Evolutionary conservation across 2,888 invertebrate genomes (phyloP).

Genomic region (Mesodorylaimus sp.): DNA sequence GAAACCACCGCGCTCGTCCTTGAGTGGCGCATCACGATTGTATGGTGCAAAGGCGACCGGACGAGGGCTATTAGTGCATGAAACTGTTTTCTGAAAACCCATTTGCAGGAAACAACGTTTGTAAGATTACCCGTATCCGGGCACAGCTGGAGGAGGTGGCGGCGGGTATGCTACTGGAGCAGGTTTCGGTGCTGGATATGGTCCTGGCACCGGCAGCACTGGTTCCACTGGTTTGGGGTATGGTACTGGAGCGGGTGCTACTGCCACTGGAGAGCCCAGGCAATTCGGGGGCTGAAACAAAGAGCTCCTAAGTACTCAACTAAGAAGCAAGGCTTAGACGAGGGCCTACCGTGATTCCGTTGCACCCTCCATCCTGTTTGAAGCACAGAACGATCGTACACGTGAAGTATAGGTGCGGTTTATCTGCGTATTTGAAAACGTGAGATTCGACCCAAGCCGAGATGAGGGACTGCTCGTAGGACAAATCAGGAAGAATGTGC

Average conservation of each 20-base stretch:
- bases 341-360: constrained; percentile 21
- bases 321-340: not conserved
- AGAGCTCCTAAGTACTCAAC: not conserved
- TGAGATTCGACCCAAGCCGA: constrained; percentile 20
- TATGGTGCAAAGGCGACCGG: not conserved
- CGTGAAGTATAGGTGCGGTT: constrained; percentile 26
- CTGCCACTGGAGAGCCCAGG: not conserved
- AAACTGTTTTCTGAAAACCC: not conserved
- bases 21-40: constrained; percentile 1
- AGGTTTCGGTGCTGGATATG: not conserved
- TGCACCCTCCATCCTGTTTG: constrained; percentile 27
- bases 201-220: not conserved
- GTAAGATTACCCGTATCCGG: not conserved
- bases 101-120: not conserved
- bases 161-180: not conserved
- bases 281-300: not conserved
- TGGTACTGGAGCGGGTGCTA: not conserved
- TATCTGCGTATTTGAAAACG: constrained; percentile 29
- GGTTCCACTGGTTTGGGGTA: not conserved
- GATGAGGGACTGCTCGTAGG: constrained; percentile 15
- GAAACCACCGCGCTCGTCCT: too few relatives aligned
- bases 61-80: not conserved
- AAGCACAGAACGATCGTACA: constrained; percentile 30
- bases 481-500: constrained; percentile 20
- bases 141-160: not conserved